These are phyloP conservation scores for Nomada flava DNA, from an alignment of 2,888 invertebrate species.

Conservation along the genomic window DNA sequence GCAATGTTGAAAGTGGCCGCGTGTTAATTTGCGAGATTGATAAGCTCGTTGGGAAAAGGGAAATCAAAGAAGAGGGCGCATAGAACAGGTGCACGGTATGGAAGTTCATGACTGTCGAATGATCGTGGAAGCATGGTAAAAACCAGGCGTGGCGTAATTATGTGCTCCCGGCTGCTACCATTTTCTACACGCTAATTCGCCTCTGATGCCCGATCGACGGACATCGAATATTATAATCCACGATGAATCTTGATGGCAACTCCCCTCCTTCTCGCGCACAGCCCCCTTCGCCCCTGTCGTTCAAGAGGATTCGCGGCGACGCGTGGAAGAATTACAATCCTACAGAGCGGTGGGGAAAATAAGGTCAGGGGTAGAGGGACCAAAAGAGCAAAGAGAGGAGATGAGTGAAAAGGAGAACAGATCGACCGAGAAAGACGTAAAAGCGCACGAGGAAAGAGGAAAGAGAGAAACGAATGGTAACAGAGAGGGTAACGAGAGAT, in stretches of 20 bases:
- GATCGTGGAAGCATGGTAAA: constrained; percentile 25
- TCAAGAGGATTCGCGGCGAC: constrained; percentile 58
- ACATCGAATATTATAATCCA: constrained; percentile 72
- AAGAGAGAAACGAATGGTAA: constrained; percentile 56
- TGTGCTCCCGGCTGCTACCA: constrained; percentile 62
- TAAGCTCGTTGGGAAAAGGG: neutral
- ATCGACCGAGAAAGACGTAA: constrained; percentile 37
- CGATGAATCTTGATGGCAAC: constrained; percentile 64
- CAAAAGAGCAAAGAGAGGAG: constrained; percentile 43
- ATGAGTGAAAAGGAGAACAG: constrained; percentile 33
- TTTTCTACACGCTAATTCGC: constrained; percentile 71
- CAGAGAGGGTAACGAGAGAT: constrained; percentile 60
- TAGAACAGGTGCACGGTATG: neutral
- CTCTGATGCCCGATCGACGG: constrained; percentile 65
- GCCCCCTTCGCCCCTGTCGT: constrained; percentile 26
- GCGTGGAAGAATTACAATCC: constrained; percentile 55
- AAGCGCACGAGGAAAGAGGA: constrained; percentile 39
- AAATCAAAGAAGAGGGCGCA: neutral
- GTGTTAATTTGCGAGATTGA: neutral
- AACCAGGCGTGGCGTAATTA: constrained; percentile 65
- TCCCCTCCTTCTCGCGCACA: constrained; percentile 54
- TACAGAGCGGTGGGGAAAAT: constrained; percentile 67
- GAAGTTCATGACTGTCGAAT: constrained; percentile 31
- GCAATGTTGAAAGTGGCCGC: neutral
- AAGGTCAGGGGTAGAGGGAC: constrained; percentile 68